Evolutionary conservation across 2,113 vertebrate genomes (phyloP).

Genomic region (Sturnus vulgaris): DNA sequence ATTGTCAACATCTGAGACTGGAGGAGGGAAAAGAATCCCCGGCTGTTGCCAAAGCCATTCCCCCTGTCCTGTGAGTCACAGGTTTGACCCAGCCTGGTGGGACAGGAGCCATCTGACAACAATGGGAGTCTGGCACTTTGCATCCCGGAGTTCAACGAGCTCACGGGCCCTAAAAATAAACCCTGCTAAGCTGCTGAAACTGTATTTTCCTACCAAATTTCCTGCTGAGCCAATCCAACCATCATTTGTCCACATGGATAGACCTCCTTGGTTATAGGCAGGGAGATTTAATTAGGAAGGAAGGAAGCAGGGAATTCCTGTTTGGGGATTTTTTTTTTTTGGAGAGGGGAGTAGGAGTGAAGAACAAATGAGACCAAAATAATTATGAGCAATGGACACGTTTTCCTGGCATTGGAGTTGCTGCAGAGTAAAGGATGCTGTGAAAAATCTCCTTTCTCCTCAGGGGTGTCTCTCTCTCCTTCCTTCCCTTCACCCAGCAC

Average conservation of each 20-base stretch:
- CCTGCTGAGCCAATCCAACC: slow-evolving; percentile 9
- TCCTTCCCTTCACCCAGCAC: slow-evolving; percentile 27
- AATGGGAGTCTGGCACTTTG: background rate
- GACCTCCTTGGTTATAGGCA: background rate
- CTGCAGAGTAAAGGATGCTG: slow-evolving; percentile 10
- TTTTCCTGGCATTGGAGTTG: slow-evolving; percentile 33
- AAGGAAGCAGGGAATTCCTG: slow-evolving; percentile 70
- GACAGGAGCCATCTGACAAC: slow-evolving; percentile 33
- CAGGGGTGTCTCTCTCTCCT: slow-evolving; percentile 31
- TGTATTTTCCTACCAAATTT: slow-evolving; percentile 53
- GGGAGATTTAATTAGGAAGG: slow-evolving; percentile 59
- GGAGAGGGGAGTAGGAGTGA: background rate
- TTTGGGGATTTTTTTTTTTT: background rate
- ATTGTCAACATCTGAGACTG: background rate
- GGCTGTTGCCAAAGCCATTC: background rate
- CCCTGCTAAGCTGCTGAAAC: slow-evolving; percentile 35
- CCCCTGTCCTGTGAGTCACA: background rate
- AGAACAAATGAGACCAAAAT: slow-evolving; percentile 35
- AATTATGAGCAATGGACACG: background rate
- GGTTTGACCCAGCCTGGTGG: background rate
- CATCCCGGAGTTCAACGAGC: background rate
- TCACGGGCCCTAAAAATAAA: slow-evolving; percentile 39
- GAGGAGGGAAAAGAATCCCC: background rate
- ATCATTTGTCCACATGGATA: background rate
- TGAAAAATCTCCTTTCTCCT: slow-evolving; percentile 56